Conservation (phyloP, 2,888 invertebrate genomes). For the Lochmaea capreae region DNA sequence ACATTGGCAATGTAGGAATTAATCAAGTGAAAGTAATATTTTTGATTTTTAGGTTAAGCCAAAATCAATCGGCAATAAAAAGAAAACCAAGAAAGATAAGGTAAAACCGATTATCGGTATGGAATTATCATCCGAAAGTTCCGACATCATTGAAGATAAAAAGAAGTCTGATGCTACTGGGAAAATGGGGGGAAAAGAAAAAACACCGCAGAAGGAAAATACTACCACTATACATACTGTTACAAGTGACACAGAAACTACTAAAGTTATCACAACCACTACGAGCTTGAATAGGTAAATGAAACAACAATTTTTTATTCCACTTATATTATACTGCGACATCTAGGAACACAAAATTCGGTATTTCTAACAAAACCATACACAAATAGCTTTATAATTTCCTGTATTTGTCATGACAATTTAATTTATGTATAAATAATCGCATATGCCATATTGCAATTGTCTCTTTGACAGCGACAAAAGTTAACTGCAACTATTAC, state of each 20-base stretch:
- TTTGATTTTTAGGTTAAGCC: constrained; percentile 41
- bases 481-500: no score
- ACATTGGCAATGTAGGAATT: neutral
- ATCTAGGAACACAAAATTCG: no score
- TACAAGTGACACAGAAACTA: constrained; percentile 58
- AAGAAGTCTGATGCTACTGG: constrained; percentile 30
- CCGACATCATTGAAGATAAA: constrained; percentile 30
- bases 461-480: no score
- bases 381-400: no score
- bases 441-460: no score
- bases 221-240: constrained; percentile 53
- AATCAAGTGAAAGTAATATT: neutral
- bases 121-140: constrained; percentile 37
- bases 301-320: neutral
- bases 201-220: constrained; percentile 51
- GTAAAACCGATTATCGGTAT: constrained; percentile 41
- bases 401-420: no score
- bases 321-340: neutral
- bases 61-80: constrained; percentile 54
- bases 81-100: constrained; percentile 54
- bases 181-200: constrained; percentile 35
- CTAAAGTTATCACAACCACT: constrained; percentile 58
- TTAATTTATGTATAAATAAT: no score
- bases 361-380: no score
- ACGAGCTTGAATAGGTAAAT: constrained; percentile 58